Evolutionary conservation across 1,140 invertebrate genomes (phyloP), one percentile per base, ranked within the genome.

Genomic region (Melipona quadrifasciata): DNA sequence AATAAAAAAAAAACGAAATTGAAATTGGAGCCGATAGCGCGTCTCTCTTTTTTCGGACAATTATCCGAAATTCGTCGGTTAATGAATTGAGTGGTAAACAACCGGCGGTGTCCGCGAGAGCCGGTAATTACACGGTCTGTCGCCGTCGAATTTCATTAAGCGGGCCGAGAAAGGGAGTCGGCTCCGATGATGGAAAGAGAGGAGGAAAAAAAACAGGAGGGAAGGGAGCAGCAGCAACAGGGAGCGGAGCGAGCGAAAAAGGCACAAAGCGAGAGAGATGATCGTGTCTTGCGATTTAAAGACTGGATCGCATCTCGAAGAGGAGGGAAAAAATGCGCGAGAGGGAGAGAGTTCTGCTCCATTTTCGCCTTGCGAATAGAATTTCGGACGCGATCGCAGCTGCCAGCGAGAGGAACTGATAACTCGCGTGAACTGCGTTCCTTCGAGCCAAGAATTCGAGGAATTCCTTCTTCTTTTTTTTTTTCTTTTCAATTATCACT

Each of bases 21-120:
- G 58, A 17, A 51, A 47, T 47, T 77, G 57, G 12, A 65, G 34
- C 74, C 16, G 24, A 21, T n/a, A 11, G 72, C 55, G 74, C 16
- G 21, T 21, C 74, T 51, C 74, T 51, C 34, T 17, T 77, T 76
- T 75, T 77, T 64, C 58, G 74, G 34, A 27, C 64, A 77, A 77
- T 77, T 65, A 64, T 31, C 74, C 39, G 39, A 58, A 77, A 77
- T 77, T 77, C 74, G 74, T 34, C 74, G 57, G 58, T 77, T 77
- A 77, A 77, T 77, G 74, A 77, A 77, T 77, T 77, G 74, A 77
- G 58, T 64, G 74, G n/a, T 77, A 77, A 77, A 77, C 74, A 77
- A 77, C 57, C 39, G 57, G 57, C 57, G 72, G 72, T 6, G 39
- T 10, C 72, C 53, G 72, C 72, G 74, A 77, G 47, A 77, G 57